Evolutionary conservation across 2,113 vertebrate genomes (phyloP), one percentile per base, ranked within the genome.

Genomic region (Chionodraco myersi): DNA sequence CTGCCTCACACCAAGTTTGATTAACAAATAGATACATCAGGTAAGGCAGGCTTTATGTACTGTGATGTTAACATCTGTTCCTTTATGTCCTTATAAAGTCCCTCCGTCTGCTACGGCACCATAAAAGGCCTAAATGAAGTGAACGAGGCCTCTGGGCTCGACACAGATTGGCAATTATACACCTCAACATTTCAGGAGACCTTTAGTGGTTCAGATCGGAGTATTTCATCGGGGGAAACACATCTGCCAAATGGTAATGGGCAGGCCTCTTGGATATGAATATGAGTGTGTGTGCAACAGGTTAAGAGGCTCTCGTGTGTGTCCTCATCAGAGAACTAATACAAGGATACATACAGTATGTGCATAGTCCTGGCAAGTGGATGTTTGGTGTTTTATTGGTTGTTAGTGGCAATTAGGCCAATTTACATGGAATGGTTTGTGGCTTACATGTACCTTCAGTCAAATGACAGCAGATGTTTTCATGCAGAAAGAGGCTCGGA

Each of bases 41-140:
- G 15, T 12, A 67, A 60, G 58, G 30, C 18, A 76, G 52, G 45
- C 52, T 60, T 79, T 44, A 23, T 58, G 30, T 47, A 68, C 52
- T 51, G 21, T 85, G 68, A 88, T 74, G 77, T 84, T 80, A 84
- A 86, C 89, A 91, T 89, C 86, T 91, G 90, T 71, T 89, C 80
- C 72, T 89, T 90, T 82, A 86, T 83, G 83, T 83, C 75, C 75
- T 82, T 83, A 75, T 83, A 72, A 87, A 88, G 58, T 74, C 84
- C 76, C 76, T 69, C 86, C 80, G 18, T 88, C 87, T 91, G 88
- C 82, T 68, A 63, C 57, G 14, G 72, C 56, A 10, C 65, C 77
- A 77, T 87, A 81, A 90, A 90, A 82, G 59, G 68, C 64, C 80
- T 72, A 82, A 84, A 85, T 49, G 44, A 87, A 88, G 76, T 61